Conservation (phyloP, 2,888 invertebrate genomes). For the Hirtodrosophila cameraria region DNA sequence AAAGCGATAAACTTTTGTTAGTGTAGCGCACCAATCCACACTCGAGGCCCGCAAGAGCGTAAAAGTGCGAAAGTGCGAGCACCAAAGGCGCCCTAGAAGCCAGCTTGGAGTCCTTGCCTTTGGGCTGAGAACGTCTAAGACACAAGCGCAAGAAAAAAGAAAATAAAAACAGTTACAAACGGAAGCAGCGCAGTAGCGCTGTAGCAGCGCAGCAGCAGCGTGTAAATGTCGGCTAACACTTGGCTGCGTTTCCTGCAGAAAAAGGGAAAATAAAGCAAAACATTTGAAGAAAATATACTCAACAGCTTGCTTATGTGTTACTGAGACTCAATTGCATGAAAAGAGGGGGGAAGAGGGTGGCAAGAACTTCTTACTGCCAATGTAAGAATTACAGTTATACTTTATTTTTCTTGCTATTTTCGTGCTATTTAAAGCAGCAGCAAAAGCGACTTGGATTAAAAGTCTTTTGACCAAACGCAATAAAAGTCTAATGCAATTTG, state of each 20-base stretch:
- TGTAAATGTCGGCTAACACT: conserved; percentile 77
- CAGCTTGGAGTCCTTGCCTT: conserved; percentile 33
- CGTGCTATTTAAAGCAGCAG: conserved; percentile 11
- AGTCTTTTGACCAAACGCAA: conserved; percentile 28
- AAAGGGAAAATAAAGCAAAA: conserved; percentile 7
- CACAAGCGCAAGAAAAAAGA: too few relatives aligned
- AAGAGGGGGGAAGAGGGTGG: neutral
- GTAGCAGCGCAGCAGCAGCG: conserved; percentile 44
- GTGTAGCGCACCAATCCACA: conserved; percentile 64
- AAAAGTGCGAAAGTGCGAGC: conserved; percentile 70
- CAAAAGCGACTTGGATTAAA: conserved; percentile 31
- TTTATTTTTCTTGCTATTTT: conserved; percentile 20
- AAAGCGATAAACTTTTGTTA: conserved; percentile 78
- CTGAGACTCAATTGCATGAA: conserved; percentile 39
- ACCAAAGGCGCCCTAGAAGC: conserved; percentile 29
- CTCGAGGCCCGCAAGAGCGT: conserved; percentile 66
- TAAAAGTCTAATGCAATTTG: conserved; percentile 56
- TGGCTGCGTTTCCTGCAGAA: conserved; percentile 67
- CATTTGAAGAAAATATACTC: conserved; percentile 37
- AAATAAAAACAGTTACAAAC: conserved; percentile 38
- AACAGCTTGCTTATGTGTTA: conserved; percentile 38
- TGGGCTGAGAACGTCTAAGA: conserved; percentile 29
- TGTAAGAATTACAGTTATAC: conserved; percentile 29
- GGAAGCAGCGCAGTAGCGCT: conserved; percentile 44
- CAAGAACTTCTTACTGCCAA: conserved; percentile 17